Base-by-base conservation (phyloP, 37 sponge, comb jelly and placozoan species). In the Haliclona indistincta region DNA sequence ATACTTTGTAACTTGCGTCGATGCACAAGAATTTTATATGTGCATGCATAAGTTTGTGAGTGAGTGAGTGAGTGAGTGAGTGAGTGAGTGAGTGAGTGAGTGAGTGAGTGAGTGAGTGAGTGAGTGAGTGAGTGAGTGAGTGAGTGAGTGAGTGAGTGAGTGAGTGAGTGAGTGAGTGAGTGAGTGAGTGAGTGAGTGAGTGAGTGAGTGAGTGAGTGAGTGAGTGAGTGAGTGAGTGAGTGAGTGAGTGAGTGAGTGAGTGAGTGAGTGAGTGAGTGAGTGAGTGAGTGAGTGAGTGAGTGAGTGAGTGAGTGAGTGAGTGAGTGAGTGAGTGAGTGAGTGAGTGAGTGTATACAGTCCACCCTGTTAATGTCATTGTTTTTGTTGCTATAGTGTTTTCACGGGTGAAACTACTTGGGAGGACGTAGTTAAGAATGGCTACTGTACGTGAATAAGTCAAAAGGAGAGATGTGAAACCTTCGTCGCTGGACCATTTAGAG, bases 251-350 rank as follows among this genome's bases (percentile, higher is more conserved):
- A 23, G 60, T 22, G 38, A 56, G 55, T 72, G 73, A 36, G 56
- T 52, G 56, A 38, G 32, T 72, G 56, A 56, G 71, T 52, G 55
- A 56, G 73, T n/a, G 11, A 25, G 67, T 67, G 22, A 0, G 67
- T 33, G 6, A 35, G 65, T 32, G 35, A 35, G 65, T 70, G 54
- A 6, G 30, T 51, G 54, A 45, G 30, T 4, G 73, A 15, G 32
- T 71, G 35, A 53, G 1, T 37, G 38, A 38, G 56, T 56, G 56
- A 5, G 39, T 63, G 39, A 11, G 17, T 47, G 55, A 20, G 55
- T 77, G 76, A 40, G 56, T 72, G 49, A 11, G 28, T 63, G 66
- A 33, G 67, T 10, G 49, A n/a, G n/a, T n/a, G n/a, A n/a, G n/a
- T n/a, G n/a, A n/a, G n/a, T n/a, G n/a, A n/a, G n/a, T n/a, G n/a